Evolutionary conservation across 2,113 vertebrate genomes (phyloP).

Genomic region (Sinocyclocheilus rhinocerous): DNA sequence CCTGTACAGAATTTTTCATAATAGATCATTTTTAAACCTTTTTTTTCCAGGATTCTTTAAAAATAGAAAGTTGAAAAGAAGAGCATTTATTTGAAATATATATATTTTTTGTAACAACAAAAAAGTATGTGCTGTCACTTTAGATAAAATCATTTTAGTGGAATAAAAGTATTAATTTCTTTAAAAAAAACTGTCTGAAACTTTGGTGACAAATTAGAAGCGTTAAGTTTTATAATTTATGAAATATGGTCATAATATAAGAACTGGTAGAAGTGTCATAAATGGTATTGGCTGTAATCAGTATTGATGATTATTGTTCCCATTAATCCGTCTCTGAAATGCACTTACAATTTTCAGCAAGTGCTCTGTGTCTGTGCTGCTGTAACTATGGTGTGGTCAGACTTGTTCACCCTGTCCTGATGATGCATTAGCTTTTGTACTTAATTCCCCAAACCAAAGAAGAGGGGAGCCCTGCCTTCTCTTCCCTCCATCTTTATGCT

Average conservation of each 20-base stretch:
- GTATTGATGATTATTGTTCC: not conserved
- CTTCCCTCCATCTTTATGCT: slow-evolving; percentile 57
- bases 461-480: not conserved
- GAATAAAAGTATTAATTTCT: not conserved
- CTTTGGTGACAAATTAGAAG: not conserved
- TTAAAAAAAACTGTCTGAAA: not conserved
- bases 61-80: not conserved
- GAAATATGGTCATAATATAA: not conserved
- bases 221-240: not conserved
- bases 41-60: not conserved
- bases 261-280: not conserved
- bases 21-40: not conserved
- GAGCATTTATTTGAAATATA: not conserved
- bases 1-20: not conserved
- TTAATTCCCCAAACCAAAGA: slow-evolving; percentile 9
- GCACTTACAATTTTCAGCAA: not conserved
- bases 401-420: not conserved
- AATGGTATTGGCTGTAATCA: not conserved
- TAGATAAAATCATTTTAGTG: not conserved
- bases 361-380: slow-evolving; percentile 6
- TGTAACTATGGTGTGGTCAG: not conserved
- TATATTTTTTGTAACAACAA: not conserved
- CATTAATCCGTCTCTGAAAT: not conserved
- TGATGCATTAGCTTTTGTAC: slow-evolving; percentile 31
- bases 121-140: not conserved